Conservation (phyloP, 2,113 vertebrate species). For the Gallinago paraguaiae region DNA sequence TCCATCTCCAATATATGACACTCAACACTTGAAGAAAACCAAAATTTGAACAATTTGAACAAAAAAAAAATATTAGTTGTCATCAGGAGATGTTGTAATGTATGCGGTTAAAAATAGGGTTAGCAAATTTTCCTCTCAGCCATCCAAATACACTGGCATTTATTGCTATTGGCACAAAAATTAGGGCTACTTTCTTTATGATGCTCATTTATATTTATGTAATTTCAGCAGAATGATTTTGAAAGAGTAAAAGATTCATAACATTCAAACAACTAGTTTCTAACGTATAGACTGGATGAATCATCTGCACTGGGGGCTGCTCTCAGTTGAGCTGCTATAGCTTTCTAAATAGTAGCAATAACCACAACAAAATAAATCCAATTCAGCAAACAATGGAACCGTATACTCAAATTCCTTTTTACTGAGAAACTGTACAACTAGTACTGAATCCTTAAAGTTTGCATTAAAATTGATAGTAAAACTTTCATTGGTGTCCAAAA, state of each 20-base stretch:
- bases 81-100: neutral
- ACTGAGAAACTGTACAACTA: neutral
- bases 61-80: neutral
- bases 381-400: neutral
- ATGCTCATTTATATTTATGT: neutral
- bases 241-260: neutral
- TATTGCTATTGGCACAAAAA: conserved; percentile 2
- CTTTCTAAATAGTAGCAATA: neutral
- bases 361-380: neutral
- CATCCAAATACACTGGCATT: neutral
- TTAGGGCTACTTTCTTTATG: neutral
- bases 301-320: neutral
- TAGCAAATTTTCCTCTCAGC: neutral
- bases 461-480: neutral
- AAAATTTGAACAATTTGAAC: neutral
- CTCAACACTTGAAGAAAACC: neutral
- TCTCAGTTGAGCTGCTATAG: neutral
- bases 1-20: neutral
- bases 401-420: neutral
- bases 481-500: neutral
- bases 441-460: neutral
- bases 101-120: neutral
- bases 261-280: neutral
- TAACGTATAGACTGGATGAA: neutral
- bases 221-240: neutral